Evolutionary conservation across 2,797 vertebrate genomes (phyloP), one percentile per base, ranked within the genome.

Genomic region (Pampus argenteus): DNA sequence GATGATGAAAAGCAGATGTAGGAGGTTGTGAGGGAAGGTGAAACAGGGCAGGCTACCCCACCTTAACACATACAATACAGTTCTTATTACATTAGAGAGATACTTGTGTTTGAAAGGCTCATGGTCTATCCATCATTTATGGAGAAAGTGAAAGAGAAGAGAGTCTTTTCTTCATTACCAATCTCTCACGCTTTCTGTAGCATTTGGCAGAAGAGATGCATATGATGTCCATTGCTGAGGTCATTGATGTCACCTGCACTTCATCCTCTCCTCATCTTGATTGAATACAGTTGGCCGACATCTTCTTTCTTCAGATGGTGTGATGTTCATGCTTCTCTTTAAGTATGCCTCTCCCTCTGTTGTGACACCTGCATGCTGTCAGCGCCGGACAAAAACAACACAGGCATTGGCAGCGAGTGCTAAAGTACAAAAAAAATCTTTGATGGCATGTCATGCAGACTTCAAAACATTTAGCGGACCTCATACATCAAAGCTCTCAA

Each of bases 1-100:
- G 55, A 82, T 86, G 81, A 88, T 84, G 66, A 86, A 91, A 87
- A 81, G 71, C 69, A 69, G 68, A 82, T 81, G 78, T 74, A 29
- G 69, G 76, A 82, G 78, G 80, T 66, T 79, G 71, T 76, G 49
- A 85, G 40, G 51, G 42, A 68, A 69, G 67, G 58, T 49, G 66
- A 63, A 56, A 71, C 60, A 31, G 52, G 57, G 28, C 58, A 87
- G 74, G 71, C 78, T 68, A 54, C 44, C 47, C 42, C 65, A 76
- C 71, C 65, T 79, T 40, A 74, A 51, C 29, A 62, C 40, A 58
- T 59, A 64, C 66, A 84, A 42, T 64, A 31, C 28, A 40, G 18
- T 69, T 48, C 23, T 22, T 23, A n/a, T 3, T 17, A 59, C 64
- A 71, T 68, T 71, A 79, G 78, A 79, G 74, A 79, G 44, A 44